Evolutionary conservation across 1,140 invertebrate genomes (phyloP).

Genomic region (Mycetomoellerius zeteki): DNA sequence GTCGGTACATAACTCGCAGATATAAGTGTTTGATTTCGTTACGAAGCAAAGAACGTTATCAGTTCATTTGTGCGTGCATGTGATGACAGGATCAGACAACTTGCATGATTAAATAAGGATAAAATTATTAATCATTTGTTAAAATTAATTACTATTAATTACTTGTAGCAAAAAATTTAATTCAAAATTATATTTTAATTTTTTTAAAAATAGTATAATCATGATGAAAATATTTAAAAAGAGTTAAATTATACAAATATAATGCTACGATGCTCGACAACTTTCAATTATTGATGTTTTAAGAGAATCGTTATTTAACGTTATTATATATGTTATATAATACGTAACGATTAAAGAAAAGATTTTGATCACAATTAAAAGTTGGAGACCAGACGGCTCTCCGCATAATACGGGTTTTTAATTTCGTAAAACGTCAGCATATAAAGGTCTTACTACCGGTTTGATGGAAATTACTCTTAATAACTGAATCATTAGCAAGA

Average conservation of each 20-base stretch:
- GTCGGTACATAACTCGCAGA: conserved; percentile 24
- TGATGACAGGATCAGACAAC: background rate
- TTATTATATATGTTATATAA: background rate
- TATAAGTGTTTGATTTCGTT: background rate
- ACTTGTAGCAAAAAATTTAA: conserved; percentile 26
- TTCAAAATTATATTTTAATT: background rate
- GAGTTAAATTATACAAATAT: background rate
- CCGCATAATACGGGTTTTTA: conserved; percentile 21
- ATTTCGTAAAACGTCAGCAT: conserved; percentile 6
- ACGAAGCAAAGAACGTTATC: background rate
- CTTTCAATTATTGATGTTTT: background rate
- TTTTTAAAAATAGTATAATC: background rate
- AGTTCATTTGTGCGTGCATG: background rate
- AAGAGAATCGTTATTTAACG: background rate
- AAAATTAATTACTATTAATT: background rate
- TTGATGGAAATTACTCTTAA: conserved; percentile 66
- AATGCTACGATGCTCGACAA: background rate
- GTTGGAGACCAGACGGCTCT: background rate
- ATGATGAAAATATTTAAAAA: background rate
- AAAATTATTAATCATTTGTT: background rate
- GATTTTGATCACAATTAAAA: conserved; percentile 10
- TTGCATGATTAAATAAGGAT: background rate
- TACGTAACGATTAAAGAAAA: background rate
- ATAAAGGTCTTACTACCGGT: conserved; percentile 53
- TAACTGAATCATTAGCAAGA: conserved; percentile 66